Evolutionary conservation across 2,797 vertebrate genomes (phyloP).

Genomic region (Dicrostonyx torquatus): DNA sequence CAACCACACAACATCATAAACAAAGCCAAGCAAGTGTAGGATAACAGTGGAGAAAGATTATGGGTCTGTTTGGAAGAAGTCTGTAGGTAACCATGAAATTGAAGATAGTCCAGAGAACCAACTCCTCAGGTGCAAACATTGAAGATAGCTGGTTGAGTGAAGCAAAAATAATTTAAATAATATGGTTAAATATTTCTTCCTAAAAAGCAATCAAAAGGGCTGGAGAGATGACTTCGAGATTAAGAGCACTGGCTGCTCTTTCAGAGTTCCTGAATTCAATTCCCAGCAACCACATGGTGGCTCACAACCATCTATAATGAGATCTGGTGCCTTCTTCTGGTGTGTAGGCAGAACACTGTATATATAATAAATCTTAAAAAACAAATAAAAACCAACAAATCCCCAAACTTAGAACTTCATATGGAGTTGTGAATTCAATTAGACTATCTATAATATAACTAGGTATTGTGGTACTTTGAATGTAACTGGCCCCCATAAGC

Average conservation of each 20-base stretch:
- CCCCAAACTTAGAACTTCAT: background rate
- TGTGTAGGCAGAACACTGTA: background rate
- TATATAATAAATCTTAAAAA: background rate
- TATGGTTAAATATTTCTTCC: background rate
- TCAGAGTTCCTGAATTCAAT: background rate
- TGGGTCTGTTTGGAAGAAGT: background rate
- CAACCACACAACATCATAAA: background rate
- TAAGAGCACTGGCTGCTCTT: background rate
- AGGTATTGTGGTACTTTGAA: background rate
- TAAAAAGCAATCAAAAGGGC: background rate
- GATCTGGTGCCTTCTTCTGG: background rate
- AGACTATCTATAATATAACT: background rate
- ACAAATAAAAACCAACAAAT: background rate
- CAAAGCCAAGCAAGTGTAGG: background rate
- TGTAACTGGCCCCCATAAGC: background rate
- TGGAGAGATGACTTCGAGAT: background rate
- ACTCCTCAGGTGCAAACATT: background rate
- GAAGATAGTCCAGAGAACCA: background rate
- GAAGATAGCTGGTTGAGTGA: background rate
- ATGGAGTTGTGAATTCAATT: background rate
- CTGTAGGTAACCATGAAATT: no score
- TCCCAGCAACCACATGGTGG: background rate
- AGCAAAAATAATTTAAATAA: conserved; percentile 5
- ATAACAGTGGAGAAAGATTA: background rate
- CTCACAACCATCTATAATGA: background rate